phyloP scores from a whole-genome alignment of 2,888 invertebrate genomes.

The Petrolisthes manimaculis region DNA sequence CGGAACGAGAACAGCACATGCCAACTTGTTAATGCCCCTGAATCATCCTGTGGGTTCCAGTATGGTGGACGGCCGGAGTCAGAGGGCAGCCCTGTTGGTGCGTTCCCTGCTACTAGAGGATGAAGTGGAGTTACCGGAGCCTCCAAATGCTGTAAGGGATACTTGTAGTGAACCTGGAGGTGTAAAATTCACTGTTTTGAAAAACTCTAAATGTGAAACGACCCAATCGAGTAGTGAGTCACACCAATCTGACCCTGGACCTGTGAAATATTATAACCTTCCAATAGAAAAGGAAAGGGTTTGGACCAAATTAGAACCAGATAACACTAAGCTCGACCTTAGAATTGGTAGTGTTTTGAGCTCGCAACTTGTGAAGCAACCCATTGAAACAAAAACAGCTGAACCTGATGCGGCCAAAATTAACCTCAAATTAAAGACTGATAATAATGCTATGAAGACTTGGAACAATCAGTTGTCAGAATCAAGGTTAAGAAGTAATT shows the following conservation, averaged over 20 bases:
- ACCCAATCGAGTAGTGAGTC: not conserved
- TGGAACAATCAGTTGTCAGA: constrained; percentile 13
- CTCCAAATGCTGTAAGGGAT: constrained; percentile 37
- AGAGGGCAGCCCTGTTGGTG: constrained; percentile 57
- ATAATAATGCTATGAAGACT: not conserved
- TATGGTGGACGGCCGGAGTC: constrained; percentile 52
- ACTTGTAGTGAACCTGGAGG: constrained; percentile 65
- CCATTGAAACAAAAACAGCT: not conserved
- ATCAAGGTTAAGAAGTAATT: not conserved
- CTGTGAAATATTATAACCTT: too few relatives aligned
- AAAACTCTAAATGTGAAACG: not conserved
- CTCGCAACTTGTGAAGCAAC: not conserved
- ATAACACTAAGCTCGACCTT: too few relatives aligned
- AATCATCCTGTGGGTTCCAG: constrained; percentile 63
- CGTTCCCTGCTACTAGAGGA: constrained; percentile 58
- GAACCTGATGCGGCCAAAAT: constrained; percentile 49
- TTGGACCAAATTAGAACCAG: too few relatives aligned
- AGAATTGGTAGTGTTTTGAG: constrained; percentile 9
- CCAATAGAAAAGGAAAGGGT: too few relatives aligned
- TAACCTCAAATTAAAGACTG: constrained; percentile 7
- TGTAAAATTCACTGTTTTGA: constrained; percentile 45
- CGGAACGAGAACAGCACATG: constrained; percentile 45
- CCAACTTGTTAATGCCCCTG: constrained; percentile 62
- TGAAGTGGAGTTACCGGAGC: constrained; percentile 23
- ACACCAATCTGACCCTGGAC: too few relatives aligned